phyloP scores from a whole-genome alignment of 2,888 invertebrate genomes.

The Drosophila ustulata region DNA sequence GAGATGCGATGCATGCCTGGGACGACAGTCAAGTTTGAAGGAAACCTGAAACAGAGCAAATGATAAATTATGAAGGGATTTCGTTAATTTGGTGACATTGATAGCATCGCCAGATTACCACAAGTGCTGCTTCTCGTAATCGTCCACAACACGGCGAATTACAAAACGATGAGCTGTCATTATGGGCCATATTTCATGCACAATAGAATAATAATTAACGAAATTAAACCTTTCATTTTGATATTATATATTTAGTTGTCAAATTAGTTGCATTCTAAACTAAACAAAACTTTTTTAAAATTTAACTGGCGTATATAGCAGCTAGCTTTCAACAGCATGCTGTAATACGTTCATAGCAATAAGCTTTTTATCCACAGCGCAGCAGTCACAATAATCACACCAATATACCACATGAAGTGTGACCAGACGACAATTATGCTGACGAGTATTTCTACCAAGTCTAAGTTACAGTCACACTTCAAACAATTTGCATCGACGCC shows the following conservation, averaged over 20 bases:
- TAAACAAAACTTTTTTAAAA: background rate
- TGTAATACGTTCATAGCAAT: background rate
- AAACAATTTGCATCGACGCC: constrained; percentile 47
- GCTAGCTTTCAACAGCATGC: background rate
- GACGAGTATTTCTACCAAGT: background rate
- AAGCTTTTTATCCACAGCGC: constrained; percentile 4
- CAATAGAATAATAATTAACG: background rate
- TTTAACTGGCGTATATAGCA: background rate
- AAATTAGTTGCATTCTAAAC: no score
- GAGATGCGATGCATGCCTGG: constrained; percentile 12
- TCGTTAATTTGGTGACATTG: constrained; percentile 83
- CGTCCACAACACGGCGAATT: constrained; percentile 9
- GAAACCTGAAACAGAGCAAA: constrained; percentile 66
- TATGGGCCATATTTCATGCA: background rate
- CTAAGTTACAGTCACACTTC: background rate
- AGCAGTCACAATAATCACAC: background rate
- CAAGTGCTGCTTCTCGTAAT: constrained; percentile 37
- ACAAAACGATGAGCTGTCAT: background rate
- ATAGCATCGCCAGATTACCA: constrained; percentile 73
- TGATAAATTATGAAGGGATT: constrained; percentile 83
- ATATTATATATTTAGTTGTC: background rate
- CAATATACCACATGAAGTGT: background rate
- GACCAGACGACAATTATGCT: no score
- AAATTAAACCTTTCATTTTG: background rate
- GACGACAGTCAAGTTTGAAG: constrained; percentile 47